Percentiles rank a stretch among this genome's conserved stretches.
Conservation (phyloP, 2,113 vertebrate genomes). For the Rhinolophus sinicus region DNA sequence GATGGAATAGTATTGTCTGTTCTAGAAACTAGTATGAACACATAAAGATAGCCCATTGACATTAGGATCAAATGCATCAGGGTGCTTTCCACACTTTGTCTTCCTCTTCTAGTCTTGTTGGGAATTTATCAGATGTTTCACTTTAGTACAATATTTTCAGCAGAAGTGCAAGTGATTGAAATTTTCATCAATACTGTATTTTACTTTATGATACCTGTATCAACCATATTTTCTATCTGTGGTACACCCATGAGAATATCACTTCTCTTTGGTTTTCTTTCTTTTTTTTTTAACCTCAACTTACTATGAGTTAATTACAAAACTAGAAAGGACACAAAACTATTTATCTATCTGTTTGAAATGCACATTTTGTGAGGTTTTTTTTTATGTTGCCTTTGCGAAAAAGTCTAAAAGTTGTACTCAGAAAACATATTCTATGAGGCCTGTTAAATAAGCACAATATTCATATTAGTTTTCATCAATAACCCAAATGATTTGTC, state of each 20-base stretch:
- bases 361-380: background rate
- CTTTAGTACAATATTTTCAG: background rate
- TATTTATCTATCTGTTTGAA: background rate
- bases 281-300: background rate
- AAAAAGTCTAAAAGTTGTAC: background rate
- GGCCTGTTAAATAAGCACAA: background rate
- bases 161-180: background rate
- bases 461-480: background rate
- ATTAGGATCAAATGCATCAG: background rate
- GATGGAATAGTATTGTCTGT: background rate
- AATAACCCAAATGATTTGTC: background rate
- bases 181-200: background rate
- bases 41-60: background rate
- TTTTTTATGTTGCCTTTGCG: background rate
- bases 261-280: constrained; percentile 10
- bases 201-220: background rate
- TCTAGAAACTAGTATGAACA: background rate
- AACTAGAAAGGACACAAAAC: background rate
- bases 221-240: background rate
- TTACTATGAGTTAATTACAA: background rate
- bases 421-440: background rate
- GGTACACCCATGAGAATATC: background rate
- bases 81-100: background rate
- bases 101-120: background rate
- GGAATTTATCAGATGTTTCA: background rate